These are phyloP conservation scores for Clistopyga incitator DNA, from an alignment of 2,888 invertebrate genomes.

Conservation along the genomic window DNA sequence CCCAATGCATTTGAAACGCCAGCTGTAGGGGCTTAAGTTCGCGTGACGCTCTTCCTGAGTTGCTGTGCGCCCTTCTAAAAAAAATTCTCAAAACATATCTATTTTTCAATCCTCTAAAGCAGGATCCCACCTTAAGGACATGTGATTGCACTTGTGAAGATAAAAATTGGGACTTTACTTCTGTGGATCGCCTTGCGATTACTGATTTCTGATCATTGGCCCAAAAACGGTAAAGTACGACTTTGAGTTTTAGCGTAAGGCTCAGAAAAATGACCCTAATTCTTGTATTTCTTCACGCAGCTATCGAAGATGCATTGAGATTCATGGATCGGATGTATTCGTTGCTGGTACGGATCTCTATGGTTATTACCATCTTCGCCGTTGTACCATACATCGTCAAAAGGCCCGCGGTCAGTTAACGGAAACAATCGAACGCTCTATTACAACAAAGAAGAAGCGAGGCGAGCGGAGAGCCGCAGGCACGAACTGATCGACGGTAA, in stretches of 20 bases:
- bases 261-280: neutral
- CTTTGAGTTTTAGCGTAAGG: no score
- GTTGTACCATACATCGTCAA: neutral
- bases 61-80: no score
- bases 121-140: no score
- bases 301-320: neutral
- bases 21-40: neutral
- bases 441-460: slow-evolving; percentile 58
- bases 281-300: neutral
- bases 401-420: slow-evolving; percentile 52
- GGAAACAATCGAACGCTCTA: slow-evolving; percentile 65
- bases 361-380: neutral
- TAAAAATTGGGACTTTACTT: no score
- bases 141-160: no score
- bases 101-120: no score
- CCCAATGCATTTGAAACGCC: neutral
- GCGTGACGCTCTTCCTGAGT: no score
- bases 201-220: no score
- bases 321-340: neutral
- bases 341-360: neutral
- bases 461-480: slow-evolving; percentile 40
- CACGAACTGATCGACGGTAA: slow-evolving; percentile 50
- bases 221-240: no score
- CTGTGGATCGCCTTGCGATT: no score
- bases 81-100: no score